Conservation (phyloP, 2,113 vertebrate species). For the Sphyrna mokarran region DNA sequence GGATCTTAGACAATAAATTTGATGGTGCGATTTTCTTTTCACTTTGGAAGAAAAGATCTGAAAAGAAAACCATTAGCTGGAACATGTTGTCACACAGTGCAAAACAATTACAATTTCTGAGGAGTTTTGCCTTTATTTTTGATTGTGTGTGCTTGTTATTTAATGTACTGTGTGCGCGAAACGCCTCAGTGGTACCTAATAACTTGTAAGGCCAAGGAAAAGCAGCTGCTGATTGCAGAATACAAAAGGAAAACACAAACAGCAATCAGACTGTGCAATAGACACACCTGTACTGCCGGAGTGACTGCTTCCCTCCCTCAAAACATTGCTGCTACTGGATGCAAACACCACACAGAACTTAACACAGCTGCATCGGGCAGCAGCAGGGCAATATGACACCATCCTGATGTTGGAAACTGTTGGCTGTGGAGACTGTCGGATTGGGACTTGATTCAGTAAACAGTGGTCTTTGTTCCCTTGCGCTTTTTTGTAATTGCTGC, state of each 20-base stretch:
- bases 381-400: neutral
- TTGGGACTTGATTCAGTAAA: neutral
- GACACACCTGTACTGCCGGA: neutral
- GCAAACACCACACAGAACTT: neutral
- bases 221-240: slow-evolving; percentile 22
- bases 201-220: slow-evolving; percentile 9
- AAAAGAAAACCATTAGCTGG: slow-evolving; percentile 26
- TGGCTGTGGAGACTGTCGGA: neutral
- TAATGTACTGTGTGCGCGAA: neutral
- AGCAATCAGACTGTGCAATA: slow-evolving; percentile 26
- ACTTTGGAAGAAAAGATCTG: neutral
- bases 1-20: slow-evolving; percentile 24
- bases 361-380: neutral
- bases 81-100: slow-evolving; percentile 18
- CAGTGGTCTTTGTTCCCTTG: neutral
- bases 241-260: slow-evolving; percentile 25
- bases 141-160: neutral
- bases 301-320: neutral
- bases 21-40: slow-evolving; percentile 8
- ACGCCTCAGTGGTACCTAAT: slow-evolving; percentile 18
- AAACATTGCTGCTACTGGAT: neutral
- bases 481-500: neutral
- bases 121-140: neutral
- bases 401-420: neutral
- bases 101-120: slow-evolving; percentile 30